Base-by-base conservation (phyloP, 2,797 vertebrate species). In the Natrix natrix region DNA sequence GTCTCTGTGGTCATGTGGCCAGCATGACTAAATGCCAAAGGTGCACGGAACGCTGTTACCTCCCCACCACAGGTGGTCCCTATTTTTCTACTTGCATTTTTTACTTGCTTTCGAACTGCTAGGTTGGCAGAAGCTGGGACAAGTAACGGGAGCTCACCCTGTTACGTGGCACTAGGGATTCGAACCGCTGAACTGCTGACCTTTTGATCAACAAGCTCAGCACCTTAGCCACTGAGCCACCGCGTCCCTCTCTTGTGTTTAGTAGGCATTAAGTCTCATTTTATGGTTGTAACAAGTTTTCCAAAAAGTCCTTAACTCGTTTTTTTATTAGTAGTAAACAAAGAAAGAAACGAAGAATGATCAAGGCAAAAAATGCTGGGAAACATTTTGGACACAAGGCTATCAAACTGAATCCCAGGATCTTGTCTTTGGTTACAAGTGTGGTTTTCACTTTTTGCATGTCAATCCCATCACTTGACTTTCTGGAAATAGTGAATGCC, bases 231-330 rank as follows among this genome's bases (percentile, higher is more conserved):
- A 48, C 48, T 48, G 48, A 48, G 48, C 48, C 48, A 48, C 48
- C 5, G 48, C 48, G 5, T 48, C 48, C 48, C 48, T 48, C 48
- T 48, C 93, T 92, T 91, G 57, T 88, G 16, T 14, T 91, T 56
- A 0, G 0, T 48, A 59, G 24, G 37, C 17, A 54, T 0, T 28
- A 90, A 48, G 61, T 0, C 89, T 69, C 55, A 26, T 86, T 57
- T 94, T 28, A 56, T 54, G 90, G 17, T 28, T 5, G 0, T 52
- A 61, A 10, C 61, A 55, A 66, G 52, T 56, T 57, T 88, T n/a
- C 56, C 37, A 59, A 37, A 37, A 56, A 88, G 17, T 78, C 37
- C 74, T 78, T 78, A 43, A 43, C 17, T 78, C 1, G 3, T 74
- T 78, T 78, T 43, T 78, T 37, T 37, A 37, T 37, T 37, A 37